Evolutionary conservation across 2,113 vertebrate genomes (phyloP), one percentile per base, ranked within the genome.

Genomic region (Columba janthina): DNA sequence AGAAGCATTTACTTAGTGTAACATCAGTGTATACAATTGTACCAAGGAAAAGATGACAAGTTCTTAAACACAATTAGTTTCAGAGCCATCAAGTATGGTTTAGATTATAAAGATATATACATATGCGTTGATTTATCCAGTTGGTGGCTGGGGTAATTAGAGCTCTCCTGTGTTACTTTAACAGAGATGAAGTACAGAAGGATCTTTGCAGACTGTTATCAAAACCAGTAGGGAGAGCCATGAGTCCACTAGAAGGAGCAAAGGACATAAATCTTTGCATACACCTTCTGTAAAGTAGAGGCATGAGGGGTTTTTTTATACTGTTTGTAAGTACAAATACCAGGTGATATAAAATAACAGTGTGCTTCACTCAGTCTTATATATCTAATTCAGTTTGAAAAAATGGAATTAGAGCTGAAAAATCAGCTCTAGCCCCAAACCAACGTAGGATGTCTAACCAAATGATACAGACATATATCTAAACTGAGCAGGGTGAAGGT

Each of bases 161-260:
- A 76, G 25, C 36, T 83, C 56, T 85, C 19, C 31, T 3, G 19
- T 73, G n/a, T 58, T 79, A 42, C 4, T 7, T 48, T 60, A 85
- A 58, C 36, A 64, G 76, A 79, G 57, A 50, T n/a, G 11, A 91
- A 85, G 31, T 48, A 15, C 31, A 85, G 75, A 62, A 73, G 26
- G 44, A 64, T 70, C 79, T 97, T 88, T 97, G 93, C 92, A 96
- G 34, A 48, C 94, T 94, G 42, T 93, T 90, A 21, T 20, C 60
- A 88, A 67, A 96, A 71, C 95, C 94, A 96, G 94, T 57, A 97
- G 96, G 92, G 96, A 95, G 96, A 97, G 95, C 96, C 85, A 0
- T 88, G 90, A 96, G 93, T 90, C 95, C 90, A 90, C 85, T 91
- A 85, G 88, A 95, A 94, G 74, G 69, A 96, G 82, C 40, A 85